Conservation (phyloP, 2,113 vertebrate species). For the Casuarius casuarius region DNA sequence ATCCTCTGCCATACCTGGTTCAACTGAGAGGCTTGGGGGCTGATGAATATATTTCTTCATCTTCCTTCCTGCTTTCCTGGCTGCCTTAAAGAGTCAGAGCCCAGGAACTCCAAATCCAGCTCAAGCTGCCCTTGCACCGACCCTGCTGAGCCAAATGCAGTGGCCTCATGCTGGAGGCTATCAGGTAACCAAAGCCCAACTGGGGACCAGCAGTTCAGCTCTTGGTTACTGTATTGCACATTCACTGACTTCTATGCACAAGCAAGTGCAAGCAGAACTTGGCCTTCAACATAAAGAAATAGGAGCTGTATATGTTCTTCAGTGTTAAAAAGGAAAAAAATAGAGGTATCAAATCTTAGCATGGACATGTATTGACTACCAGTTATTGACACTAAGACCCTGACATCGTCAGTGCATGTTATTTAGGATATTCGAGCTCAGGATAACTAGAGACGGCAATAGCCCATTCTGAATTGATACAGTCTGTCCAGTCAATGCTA, state of each 20-base stretch:
- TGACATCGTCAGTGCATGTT: conserved; percentile 1
- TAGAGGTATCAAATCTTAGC: background rate
- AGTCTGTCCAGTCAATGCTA: conserved; percentile 7
- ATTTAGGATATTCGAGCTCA: background rate
- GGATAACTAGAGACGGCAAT: background rate
- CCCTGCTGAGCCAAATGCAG: background rate
- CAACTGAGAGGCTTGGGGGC: background rate
- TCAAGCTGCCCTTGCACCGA: background rate
- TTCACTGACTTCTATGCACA: background rate
- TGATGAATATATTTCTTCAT: background rate
- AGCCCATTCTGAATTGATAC: conserved; percentile 25
- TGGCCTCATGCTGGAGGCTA: background rate
- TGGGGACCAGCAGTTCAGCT: background rate
- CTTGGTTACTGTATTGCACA: background rate
- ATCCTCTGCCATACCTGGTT: background rate
- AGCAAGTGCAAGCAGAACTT: background rate
- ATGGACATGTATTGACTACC: background rate
- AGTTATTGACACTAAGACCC: background rate
- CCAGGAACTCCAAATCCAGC: background rate
- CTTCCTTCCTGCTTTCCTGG: background rate
- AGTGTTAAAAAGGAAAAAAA: background rate
- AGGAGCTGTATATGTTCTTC: background rate
- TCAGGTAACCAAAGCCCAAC: background rate
- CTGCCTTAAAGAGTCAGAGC: background rate
- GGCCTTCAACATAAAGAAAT: background rate